A percentile compares a stretch with the other conserved stretches of the same genome.
phyloP scores from a whole-genome alignment of 37 sponge, comb jelly and placozoan genomes.

The Eunapius fragilis region DNA sequence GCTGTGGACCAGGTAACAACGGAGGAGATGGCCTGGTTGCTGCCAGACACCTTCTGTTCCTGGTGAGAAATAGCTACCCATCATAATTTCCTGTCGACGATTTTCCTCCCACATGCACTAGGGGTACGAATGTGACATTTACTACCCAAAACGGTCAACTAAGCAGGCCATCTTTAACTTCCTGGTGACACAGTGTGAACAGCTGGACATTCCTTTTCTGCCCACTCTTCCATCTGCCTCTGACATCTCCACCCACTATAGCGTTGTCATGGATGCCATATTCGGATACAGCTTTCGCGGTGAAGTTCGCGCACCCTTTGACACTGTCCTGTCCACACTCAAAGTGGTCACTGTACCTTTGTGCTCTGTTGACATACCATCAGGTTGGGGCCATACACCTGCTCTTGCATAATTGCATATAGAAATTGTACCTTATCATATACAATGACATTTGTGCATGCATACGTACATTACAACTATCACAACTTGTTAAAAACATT shows the following conservation, averaged over 20 bases:
- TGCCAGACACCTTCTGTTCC: conserved; percentile 86
- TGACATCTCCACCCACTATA: conserved; percentile 56
- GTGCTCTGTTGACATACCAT: conserved; percentile 93
- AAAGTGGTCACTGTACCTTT: conserved; percentile 60
- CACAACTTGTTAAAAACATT: too few relatives aligned
- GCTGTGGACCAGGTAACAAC: conserved; percentile 96
- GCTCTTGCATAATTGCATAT: too few relatives aligned
- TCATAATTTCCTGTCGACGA: too few relatives aligned
- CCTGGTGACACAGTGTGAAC: conserved; percentile 76
- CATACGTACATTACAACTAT: too few relatives aligned
- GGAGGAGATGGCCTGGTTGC: conserved; percentile 98
- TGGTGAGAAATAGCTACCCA: conserved; percentile 82
- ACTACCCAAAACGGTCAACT: conserved; percentile 85
- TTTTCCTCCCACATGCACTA: neutral
- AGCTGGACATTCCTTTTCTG: conserved; percentile 64
- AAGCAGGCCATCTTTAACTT: conserved; percentile 77
- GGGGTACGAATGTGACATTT: conserved; percentile 72
- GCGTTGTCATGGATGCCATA: conserved; percentile 85
- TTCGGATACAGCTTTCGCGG: conserved; percentile 98
- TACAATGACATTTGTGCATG: too few relatives aligned
- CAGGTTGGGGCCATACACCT: too few relatives aligned
- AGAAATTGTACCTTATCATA: too few relatives aligned
- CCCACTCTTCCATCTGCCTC: conserved; percentile 48
- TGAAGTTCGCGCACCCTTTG: conserved; percentile 83
- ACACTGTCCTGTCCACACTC: conserved; percentile 69